These are phyloP conservation scores for Macrotrachela quadricornifera DNA, from an alignment of 1,140 invertebrate genomes.

Conservation along the genomic window DNA sequence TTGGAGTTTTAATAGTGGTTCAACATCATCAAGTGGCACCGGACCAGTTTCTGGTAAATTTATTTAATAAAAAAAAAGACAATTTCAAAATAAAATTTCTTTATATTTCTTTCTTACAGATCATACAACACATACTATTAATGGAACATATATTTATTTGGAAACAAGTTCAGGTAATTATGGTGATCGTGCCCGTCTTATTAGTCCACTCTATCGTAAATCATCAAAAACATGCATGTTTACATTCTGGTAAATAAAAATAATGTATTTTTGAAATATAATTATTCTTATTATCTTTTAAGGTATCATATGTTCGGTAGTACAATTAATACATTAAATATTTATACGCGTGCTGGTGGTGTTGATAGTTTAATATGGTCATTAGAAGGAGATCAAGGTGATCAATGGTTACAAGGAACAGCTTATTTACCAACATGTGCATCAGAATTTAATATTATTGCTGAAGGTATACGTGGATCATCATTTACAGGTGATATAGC, in stretches of 20 bases:
- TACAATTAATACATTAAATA: slow-evolving; percentile 8
- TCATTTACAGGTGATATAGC: slow-evolving; percentile 16
- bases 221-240: slow-evolving; percentile 10
- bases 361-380: neutral
- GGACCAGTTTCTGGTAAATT: slow-evolving; percentile 12
- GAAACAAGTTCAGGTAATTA: neutral
- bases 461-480: slow-evolving; percentile 15
- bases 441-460: slow-evolving; percentile 17
- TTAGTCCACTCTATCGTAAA: slow-evolving; percentile 17
- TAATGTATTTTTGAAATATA: neutral
- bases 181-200: slow-evolving; percentile 9
- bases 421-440: slow-evolving; percentile 15
- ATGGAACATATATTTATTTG: too few relatives aligned
- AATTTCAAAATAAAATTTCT: too few relatives aligned
- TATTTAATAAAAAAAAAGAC: neutral
- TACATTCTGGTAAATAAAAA: slow-evolving; percentile 1
- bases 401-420: slow-evolving; percentile 14
- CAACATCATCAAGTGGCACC: slow-evolving; percentile 13
- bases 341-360: slow-evolving; percentile 11
- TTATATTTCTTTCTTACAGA: too few relatives aligned
- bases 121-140: too few relatives aligned
- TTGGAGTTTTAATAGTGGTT: slow-evolving; percentile 16
- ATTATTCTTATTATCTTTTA: neutral
- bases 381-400: neutral
- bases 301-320: slow-evolving; percentile 10